Evolutionary conservation across 2,888 invertebrate species (phyloP).

Genomic region (Acronicta psi): DNA sequence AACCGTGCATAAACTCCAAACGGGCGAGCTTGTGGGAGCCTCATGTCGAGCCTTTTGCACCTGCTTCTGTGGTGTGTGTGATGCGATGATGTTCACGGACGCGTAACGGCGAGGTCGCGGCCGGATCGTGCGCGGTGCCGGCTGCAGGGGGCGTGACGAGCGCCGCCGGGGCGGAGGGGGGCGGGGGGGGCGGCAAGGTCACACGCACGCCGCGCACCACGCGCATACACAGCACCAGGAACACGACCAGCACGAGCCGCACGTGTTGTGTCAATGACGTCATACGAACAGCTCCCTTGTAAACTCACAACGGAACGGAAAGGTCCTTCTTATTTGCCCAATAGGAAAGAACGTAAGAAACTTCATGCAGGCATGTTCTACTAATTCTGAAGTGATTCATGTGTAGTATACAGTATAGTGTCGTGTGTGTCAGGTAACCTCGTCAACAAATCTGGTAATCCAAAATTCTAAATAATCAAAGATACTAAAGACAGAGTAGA

Average conservation of each 20-base stretch:
- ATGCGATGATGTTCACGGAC: conserved; percentile 18
- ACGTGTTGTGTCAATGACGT: conserved; percentile 33
- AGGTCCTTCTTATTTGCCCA: too few species aligned
- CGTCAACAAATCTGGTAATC: too few species aligned
- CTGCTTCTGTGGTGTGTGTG: not conserved
- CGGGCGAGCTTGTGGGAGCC: not conserved
- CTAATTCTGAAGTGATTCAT: too few species aligned
- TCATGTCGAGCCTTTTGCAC: conserved; percentile 18
- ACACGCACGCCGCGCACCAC: conserved; percentile 24
- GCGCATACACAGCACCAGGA: conserved; percentile 24
- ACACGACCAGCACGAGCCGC: not conserved
- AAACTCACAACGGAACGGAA: not conserved
- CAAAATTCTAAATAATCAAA: too few species aligned
- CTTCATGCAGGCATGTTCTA: too few species aligned
- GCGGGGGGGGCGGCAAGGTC: conserved; percentile 42
- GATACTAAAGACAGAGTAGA: too few species aligned
- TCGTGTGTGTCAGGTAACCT: too few species aligned
- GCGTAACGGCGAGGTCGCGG: conserved; percentile 29
- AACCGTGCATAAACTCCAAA: too few species aligned
- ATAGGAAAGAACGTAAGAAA: too few species aligned
- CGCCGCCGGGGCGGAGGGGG: not conserved
- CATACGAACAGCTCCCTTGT: conserved; percentile 8
- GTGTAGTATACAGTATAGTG: too few species aligned
- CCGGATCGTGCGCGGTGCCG: conserved; percentile 6
- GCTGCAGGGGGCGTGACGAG: conserved; percentile 11